Base-by-base conservation (phyloP, 2,888 invertebrate species). In the Troides oblongomaculatus region DNA sequence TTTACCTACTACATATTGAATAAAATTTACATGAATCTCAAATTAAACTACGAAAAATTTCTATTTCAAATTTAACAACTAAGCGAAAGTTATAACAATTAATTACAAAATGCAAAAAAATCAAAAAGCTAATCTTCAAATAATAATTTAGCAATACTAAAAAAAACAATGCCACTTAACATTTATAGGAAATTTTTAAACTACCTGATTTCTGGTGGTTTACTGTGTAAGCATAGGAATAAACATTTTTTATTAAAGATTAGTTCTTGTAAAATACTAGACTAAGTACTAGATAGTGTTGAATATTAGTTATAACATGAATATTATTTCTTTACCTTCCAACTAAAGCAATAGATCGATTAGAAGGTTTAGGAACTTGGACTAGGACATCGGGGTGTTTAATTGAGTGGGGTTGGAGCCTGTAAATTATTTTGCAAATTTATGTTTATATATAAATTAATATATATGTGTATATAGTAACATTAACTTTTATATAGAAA, bases 371-470 rank as follows among this genome's bases (percentile, higher is more conserved):
- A 73, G 81, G 77, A 76, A 78, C 74, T 79, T 82, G 82, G 77
- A 74, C 80, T 72, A 81, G 83, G 79, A 78, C 78, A 83, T 87
- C 90, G 74, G 83, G 78, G 75, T 81, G 80, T 79, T 86, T 87
- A 75, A 81, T 82, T 77, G 81, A 81, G 81, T 86, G 84, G 81
- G 86, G 80, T 85, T 88, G 87, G 84, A 85, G 83, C 89, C 91
- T 92, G 90, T 57, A 90, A 90, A 73, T 73, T 74, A 43, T 30
- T 81, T 72, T n/a, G 18, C n/a, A 53, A n/a, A 53, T n/a, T 7
- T n/a, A 53, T 46, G 46, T 46, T 2, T 46, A 14, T 14, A 46
- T 12, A 46, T 10, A 30, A 21, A 21, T 21, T 21, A 21, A 21
- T 30, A 30, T 30, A 30, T 30, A 3, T 30, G 3, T 30, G 8